Conservation (phyloP, 2,888 invertebrate species). For the Drosophila ezoana region DNA sequence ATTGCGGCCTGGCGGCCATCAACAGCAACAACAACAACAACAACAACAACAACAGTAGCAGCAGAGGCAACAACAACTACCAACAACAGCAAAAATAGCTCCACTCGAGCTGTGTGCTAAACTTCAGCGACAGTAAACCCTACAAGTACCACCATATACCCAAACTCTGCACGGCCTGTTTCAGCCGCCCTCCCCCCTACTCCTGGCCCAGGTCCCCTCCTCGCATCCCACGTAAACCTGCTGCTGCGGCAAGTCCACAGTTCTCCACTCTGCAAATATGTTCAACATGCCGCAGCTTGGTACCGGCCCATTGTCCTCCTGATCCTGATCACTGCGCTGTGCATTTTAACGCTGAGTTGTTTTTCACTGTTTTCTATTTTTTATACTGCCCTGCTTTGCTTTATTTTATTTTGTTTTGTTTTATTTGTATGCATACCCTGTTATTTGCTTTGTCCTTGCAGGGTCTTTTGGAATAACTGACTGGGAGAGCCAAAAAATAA, state of each 20-base stretch:
- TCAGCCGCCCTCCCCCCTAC: background rate
- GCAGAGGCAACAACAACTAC: slow-evolving; percentile 11
- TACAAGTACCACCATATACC: slow-evolving; percentile 25
- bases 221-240: slow-evolving; percentile 34
- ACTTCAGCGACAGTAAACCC: slow-evolving; percentile 70
- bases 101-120: slow-evolving; percentile 69
- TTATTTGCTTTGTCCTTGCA: background rate
- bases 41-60: background rate
- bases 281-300: slow-evolving; percentile 74
- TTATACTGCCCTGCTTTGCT: slow-evolving; percentile 16
- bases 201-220: background rate
- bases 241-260: slow-evolving; percentile 31
- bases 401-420: slow-evolving; percentile 28
- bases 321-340: slow-evolving; percentile 77
- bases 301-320: slow-evolving; percentile 67
- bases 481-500: too few relatives aligned
- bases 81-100: slow-evolving; percentile 36
- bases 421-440: slow-evolving; percentile 30
- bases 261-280: slow-evolving; percentile 72
- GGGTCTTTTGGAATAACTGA: background rate
- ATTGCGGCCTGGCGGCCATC: slow-evolving; percentile 69
- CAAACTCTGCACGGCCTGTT: background rate
- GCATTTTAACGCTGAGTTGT: slow-evolving; percentile 74
- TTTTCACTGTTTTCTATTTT: slow-evolving; percentile 49
- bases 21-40: slow-evolving; percentile 38